Evolutionary conservation across 1,140 invertebrate species (phyloP).

Genomic region (Drosophila kurseongensis): DNA sequence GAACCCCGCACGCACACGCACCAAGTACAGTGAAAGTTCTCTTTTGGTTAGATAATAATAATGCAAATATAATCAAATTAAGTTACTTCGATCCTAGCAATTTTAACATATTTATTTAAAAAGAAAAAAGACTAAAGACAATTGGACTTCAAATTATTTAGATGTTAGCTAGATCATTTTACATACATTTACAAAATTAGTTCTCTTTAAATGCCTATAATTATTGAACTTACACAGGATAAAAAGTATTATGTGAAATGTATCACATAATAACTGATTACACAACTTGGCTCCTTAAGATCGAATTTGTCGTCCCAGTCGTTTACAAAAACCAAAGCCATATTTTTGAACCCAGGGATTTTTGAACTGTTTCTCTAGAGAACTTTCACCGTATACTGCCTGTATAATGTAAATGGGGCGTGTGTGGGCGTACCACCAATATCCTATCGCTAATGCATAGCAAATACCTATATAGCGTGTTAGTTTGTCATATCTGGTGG

Average conservation of each 20-base stretch:
- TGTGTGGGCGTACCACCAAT: conserved; percentile 38
- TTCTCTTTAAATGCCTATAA: no score
- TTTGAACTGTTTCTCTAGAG: no score
- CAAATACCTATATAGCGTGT: conserved; percentile 74
- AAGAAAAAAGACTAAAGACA: no score
- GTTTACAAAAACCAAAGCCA: no score
- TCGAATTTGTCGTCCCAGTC: neutral
- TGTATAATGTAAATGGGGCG: conserved; percentile 20
- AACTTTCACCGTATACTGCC: conserved; percentile 10
- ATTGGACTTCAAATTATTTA: no score
- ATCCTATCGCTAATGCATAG: conserved; percentile 67
- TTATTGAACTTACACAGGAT: no score
- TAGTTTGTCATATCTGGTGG: conserved; percentile 74
- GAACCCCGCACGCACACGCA: conserved; percentile 17
- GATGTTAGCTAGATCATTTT: no score
- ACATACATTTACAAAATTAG: no score
- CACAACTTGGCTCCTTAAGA: neutral
- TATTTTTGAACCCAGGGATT: neutral
- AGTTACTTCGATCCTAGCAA: no score
- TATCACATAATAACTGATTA: neutral
- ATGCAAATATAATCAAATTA: no score
- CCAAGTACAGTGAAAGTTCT: conserved; percentile 13
- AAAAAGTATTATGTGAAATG: no score
- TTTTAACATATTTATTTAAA: no score
- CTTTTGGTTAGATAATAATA: neutral